Evolutionary conservation across 2,888 invertebrate genomes (phyloP), one percentile per base, ranked within the genome.

Genomic region (Amaurobius ferox): DNA sequence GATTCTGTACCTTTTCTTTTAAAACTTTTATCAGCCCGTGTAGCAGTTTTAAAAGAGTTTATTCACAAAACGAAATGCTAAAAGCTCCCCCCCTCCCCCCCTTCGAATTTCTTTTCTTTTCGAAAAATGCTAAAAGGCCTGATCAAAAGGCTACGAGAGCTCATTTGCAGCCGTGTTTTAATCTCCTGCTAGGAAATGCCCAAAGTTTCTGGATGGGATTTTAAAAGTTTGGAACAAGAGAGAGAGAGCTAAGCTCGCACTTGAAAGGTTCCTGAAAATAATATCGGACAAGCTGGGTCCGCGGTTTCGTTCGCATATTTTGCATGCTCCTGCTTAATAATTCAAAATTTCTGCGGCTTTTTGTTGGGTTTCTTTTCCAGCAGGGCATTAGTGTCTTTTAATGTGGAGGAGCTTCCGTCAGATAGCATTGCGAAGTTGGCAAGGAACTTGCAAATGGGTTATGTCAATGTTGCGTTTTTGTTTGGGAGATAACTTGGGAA

Each of bases 81-180:
- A 66, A 66, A 66, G 64, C 64, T 23, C 32, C 29, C 7, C 19
- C 29, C 7, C 62, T 16, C n/a, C 44, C 9, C 44, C 2, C 16
- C 16, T 44, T 23, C 16, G 5, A 7, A n/a, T 23, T 23, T 16
- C 23, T n/a, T 5, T n/a, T n/a, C 16, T 61, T 61, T 68, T 68
- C 67, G 68, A 68, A 81, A 74, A 76, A 62, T 62, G 81, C 55
- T 78, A 81, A 81, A 81, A 81, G 76, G 74, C 74, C 74, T 68
- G 83, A 83, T 83, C 83, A 83, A 83, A 83, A 83, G 83, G 39
- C 66, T 77, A 83, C 70, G 61, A 77, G 70, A 76, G 77, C 83
- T 83, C 83, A 83, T 83, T 83, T 83, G 77, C 77, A 64, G 76
- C 70, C 40, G 73, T 32, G 44, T 81, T 81, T 40, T 74, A 81